Base-by-base conservation (phyloP, 1,140 invertebrate species). In the Bombus confusus region DNA sequence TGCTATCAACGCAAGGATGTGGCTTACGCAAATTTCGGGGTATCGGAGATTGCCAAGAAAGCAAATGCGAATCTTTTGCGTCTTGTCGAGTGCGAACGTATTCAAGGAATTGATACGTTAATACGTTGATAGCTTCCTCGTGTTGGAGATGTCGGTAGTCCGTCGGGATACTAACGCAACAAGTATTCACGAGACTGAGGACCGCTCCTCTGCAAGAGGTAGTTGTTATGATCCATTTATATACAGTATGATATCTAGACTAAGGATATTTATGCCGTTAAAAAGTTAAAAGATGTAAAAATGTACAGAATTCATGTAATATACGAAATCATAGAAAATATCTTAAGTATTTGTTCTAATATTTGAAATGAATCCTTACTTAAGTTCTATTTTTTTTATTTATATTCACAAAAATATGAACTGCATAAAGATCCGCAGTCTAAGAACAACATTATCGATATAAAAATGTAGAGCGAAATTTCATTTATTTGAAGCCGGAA, bases 101-200 rank as follows among this genome's bases (percentile, higher is more conserved):
- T 22, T 62, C 34, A 18, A 41, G 15, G 12, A 47, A 39, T 25
- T 9, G 28, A 52, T 77, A 83, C 34, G 59, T 31, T 39, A 3
- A 34, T 76, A n/a, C 13, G 5, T 37, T 37, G 25, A 13, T 25
- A n/a, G 8, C 18, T 69, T 77, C 22, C 12, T 39, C 25, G 9
- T 39, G 1, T 28, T n/a, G 22, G 47, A 83, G 62, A 76, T 28
- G 13, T n/a, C 25, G 31, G 25, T 4, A 41, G 34, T n/a, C 22
- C 66, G 25, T 62, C 37, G 25, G 15, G n/a, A 31, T 34, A 78
- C 77, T 93, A 93, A 90, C 86, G 92, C 77, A 90, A 83, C 87
- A 89, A 81, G 62, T 91, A 92, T 71, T 93, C 92, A 22, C 87
- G 91, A 3, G 88, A 78, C 66, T 91, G 90, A 39, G 87, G 87